A percentile compares a stretch with the other conserved stretches of the same genome.
Conservation (phyloP, 2,797 vertebrate species). For the Myiotriccus ornatus region DNA sequence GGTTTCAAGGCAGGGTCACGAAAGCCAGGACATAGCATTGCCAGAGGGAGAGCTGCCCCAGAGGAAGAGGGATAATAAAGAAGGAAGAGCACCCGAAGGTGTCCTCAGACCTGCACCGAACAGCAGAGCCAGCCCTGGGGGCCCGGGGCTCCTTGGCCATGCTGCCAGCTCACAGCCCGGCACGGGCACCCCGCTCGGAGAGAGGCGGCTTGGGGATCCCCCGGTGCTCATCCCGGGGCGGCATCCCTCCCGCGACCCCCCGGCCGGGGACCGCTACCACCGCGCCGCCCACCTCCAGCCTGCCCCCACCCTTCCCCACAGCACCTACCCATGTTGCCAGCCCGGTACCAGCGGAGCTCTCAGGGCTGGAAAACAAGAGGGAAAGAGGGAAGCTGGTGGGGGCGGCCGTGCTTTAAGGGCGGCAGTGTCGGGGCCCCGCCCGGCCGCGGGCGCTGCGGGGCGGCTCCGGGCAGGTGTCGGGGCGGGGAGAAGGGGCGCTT, state of each 20-base stretch:
- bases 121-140: background rate
- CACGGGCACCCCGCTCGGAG: background rate
- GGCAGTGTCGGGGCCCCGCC: background rate
- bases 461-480: background rate
- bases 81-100: accelerated
- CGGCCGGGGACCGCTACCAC: background rate
- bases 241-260: background rate
- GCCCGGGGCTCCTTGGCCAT: accelerated
- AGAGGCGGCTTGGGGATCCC: too few relatives aligned
- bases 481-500: background rate
- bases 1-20: background rate
- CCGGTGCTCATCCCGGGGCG: background rate
- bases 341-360: background rate
- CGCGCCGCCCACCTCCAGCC: background rate
- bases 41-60: background rate
- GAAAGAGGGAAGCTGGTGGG: accelerated
- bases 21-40: accelerated
- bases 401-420: background rate
- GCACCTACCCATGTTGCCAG: constrained; percentile 47
- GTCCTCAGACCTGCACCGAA: background rate
- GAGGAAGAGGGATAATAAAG: accelerated
- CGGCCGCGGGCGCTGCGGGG: background rate
- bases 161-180: background rate
- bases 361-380: background rate
- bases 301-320: background rate